These are phyloP conservation scores for Polia nebulosa DNA, from an alignment of 2,888 invertebrate species.

Conservation along the genomic window DNA sequence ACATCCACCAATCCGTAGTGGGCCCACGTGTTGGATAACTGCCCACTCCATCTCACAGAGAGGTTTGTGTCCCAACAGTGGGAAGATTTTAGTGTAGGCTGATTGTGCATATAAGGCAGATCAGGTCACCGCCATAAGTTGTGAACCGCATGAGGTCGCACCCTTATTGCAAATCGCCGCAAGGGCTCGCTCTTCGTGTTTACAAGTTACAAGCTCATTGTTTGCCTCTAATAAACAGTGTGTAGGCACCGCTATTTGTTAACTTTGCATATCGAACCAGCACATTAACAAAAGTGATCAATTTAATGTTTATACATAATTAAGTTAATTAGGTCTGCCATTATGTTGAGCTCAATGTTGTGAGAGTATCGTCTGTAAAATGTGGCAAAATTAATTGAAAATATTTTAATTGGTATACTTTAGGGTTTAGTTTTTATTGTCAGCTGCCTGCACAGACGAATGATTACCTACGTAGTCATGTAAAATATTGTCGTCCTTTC, in stretches of 20 bases:
- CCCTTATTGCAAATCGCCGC: slow-evolving; percentile 76
- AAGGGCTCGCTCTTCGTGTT: slow-evolving; percentile 76
- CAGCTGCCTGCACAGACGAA: no score
- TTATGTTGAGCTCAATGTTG: slow-evolving; percentile 32
- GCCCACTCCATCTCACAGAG: background rate
- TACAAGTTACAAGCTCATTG: slow-evolving; percentile 74
- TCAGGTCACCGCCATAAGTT: slow-evolving; percentile 28
- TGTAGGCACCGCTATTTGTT: slow-evolving; percentile 68
- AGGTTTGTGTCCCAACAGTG: background rate
- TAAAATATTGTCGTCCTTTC: no score
- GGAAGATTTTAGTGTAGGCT: background rate
- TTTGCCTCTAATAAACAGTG: slow-evolving; percentile 81
- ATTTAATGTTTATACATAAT: slow-evolving; percentile 65
- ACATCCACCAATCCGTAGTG: no score
- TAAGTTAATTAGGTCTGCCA: slow-evolving; percentile 62
- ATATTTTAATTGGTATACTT: no score
- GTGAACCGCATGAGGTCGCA: slow-evolving; percentile 31
- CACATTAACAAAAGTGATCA: slow-evolving; percentile 61
- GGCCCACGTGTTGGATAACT: no score
- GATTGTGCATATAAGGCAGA: background rate
- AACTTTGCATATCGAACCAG: slow-evolving; percentile 70
- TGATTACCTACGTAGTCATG: no score
- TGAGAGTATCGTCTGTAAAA: slow-evolving; percentile 13
- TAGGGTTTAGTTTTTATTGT: no score
- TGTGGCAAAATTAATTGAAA: slow-evolving; percentile 6